Conservation (phyloP, 2,888 invertebrate species). For the Torymus texanus region DNA sequence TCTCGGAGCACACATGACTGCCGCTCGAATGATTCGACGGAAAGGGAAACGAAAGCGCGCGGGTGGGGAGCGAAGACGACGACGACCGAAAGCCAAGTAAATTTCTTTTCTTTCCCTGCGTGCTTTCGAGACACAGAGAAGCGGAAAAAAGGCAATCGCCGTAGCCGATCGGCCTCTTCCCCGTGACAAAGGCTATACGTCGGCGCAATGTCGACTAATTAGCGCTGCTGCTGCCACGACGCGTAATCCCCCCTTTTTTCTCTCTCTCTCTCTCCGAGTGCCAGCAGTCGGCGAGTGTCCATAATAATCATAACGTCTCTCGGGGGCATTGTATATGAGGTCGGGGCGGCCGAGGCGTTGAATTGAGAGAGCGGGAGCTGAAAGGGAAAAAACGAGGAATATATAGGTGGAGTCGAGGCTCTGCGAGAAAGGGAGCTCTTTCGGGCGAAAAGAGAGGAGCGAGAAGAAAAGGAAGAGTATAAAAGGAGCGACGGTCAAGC, state of each 20-base stretch:
- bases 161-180: background rate
- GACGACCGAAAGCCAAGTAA: no score
- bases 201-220: conserved; percentile 36
- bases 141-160: conserved; percentile 6
- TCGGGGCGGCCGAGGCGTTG: conserved; percentile 37
- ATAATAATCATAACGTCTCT: background rate
- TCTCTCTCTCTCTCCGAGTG: background rate
- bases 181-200: background rate
- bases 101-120: no score
- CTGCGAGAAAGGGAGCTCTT: conserved; percentile 62
- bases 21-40: background rate
- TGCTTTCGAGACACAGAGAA: no score
- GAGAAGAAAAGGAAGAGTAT: conserved; percentile 30
- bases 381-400: conserved; percentile 27
- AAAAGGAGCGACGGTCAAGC: conserved; percentile 47
- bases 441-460: conserved; percentile 60
- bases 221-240: background rate
- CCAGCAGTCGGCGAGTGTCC: conserved; percentile 3
- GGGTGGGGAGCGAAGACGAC: no score
- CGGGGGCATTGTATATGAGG: background rate
- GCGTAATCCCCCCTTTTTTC: conserved; percentile 13
- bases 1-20: background rate
- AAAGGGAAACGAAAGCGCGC: conserved; percentile 1
- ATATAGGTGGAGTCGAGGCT: conserved; percentile 58
- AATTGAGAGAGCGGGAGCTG: conserved; percentile 16